These are phyloP conservation scores for Apis dorsata DNA, from an alignment of 1,140 invertebrate genomes.

Conservation along the genomic window DNA sequence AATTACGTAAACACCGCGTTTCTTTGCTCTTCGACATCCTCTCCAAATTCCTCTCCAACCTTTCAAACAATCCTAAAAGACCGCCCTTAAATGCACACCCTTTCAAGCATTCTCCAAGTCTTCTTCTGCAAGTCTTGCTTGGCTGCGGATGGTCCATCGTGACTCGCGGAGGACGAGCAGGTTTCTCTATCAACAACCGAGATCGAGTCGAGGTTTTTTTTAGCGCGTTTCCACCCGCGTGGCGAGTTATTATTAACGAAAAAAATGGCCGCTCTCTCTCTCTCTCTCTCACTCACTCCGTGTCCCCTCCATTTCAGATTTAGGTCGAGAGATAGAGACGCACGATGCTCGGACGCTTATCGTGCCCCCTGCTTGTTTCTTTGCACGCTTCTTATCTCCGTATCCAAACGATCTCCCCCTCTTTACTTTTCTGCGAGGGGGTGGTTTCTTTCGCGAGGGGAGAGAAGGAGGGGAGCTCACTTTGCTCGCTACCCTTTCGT, in stretches of 20 bases:
- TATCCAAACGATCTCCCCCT: slow-evolving; percentile 19
- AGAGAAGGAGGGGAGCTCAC: not conserved
- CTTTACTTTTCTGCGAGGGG: not conserved
- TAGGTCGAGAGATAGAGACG: slow-evolving; percentile 54
- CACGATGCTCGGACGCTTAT: slow-evolving; percentile 32
- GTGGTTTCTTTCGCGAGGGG: slow-evolving; percentile 20
- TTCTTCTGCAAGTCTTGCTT: not conserved
- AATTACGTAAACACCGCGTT: not conserved
- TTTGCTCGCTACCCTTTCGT: slow-evolving; percentile 7
- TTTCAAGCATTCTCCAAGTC: slow-evolving; percentile 3
- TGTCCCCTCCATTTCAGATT: slow-evolving; percentile 55
- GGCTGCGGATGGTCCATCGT: slow-evolving; percentile 33
- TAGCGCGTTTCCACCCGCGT: not conserved
- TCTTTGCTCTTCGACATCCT: not conserved
- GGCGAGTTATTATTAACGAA: not conserved
- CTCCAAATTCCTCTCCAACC: not conserved
- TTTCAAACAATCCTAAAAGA: not conserved
- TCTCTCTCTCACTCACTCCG: no score
- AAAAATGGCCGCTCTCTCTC: not conserved
- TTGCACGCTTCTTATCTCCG: slow-evolving; percentile 49
- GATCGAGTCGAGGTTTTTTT: not conserved
- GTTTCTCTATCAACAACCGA: not conserved
- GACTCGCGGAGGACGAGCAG: not conserved
- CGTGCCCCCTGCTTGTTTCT: slow-evolving; percentile 29
- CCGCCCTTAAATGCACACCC: slow-evolving; percentile 16